Conservation (phyloP, 2,113 vertebrate genomes). For the Clarias batrachus region DNA sequence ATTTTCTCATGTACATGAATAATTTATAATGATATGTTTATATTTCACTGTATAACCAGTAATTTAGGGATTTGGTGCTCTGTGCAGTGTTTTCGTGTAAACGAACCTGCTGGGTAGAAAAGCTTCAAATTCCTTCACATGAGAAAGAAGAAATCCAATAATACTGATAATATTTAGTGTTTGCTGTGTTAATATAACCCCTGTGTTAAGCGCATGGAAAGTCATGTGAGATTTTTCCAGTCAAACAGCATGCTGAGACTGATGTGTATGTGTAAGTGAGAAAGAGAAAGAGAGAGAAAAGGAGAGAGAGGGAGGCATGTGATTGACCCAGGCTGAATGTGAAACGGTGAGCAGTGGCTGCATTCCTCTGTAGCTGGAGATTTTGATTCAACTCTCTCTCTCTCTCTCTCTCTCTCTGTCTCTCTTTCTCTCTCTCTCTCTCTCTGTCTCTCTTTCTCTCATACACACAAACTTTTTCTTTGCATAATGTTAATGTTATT, state of each 20-base stretch:
- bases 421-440: not conserved
- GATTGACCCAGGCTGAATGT: not conserved
- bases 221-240: slow-evolving; percentile 14
- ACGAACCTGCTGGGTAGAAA: not conserved
- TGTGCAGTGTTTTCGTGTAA: not conserved
- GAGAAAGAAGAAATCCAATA: slow-evolving; percentile 14
- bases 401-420: not conserved
- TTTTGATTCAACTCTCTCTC: slow-evolving; percentile 22
- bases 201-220: not conserved
- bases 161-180: slow-evolving; percentile 9
- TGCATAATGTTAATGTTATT: not conserved
- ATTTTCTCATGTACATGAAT: not conserved
- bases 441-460: not conserved
- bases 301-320: not conserved
- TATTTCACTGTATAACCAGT: not conserved
- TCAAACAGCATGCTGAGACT: not conserved
- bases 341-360: slow-evolving; percentile 13
- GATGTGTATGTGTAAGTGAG: slow-evolving; percentile 6
- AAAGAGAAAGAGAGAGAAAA: not conserved
- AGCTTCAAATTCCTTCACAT: not conserved
- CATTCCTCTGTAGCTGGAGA: slow-evolving; percentile 32
- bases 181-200: slow-evolving; percentile 30
- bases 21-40: not conserved
- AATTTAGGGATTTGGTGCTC: not conserved
- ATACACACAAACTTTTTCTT: not conserved